Evolutionary conservation across 2,888 invertebrate genomes (phyloP), one percentile per base, ranked within the genome.

Genomic region (Lasius fuliginosus): DNA sequence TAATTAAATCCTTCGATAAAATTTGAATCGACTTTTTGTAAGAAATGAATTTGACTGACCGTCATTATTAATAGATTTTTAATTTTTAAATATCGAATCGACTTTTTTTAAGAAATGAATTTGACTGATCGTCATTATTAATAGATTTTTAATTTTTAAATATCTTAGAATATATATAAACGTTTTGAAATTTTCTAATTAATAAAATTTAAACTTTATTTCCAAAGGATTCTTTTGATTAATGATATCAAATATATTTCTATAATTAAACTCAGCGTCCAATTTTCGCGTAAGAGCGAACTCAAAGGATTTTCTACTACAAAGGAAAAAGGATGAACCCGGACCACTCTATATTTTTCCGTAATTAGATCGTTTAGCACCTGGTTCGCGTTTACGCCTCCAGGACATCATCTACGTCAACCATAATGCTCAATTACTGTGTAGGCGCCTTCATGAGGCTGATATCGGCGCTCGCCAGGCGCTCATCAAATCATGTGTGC

Each of bases 311-410:
- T 69, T 49, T 42, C 30, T 33, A 36, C 0, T 42, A 12, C 4
- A 56, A 42, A n/a, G 33, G 5, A 77, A 33, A 58, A 11, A 11
- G 0, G 23, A 60, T 30, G 23, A 23, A 30, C 30, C 42, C 33
- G 23, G n/a, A 12, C 6, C 42, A 68, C 3, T 56, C 42, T 68
- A 84, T 88, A 89, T 90, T 90, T 90, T 90, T 88, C 85, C 81
- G 86, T 89, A 90, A 90, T 90, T 88, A 88, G 90, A 84, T 90
- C 88, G 84, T 90, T 90, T 88, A 86, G 73, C 83, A 85, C 42
- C 79, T 75, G 84, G 76, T 56, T 64, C 49, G 77, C 86, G 84
- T 83, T 84, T 82, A 56, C 84, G 68, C 84, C 84, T 65, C 27
- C 62, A 73, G 77, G 62, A 23, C 81, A 74, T 79, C 82, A 60